Evolutionary conservation across 2,113 vertebrate species (phyloP).

Genomic region (Tragulus kanchil): DNA sequence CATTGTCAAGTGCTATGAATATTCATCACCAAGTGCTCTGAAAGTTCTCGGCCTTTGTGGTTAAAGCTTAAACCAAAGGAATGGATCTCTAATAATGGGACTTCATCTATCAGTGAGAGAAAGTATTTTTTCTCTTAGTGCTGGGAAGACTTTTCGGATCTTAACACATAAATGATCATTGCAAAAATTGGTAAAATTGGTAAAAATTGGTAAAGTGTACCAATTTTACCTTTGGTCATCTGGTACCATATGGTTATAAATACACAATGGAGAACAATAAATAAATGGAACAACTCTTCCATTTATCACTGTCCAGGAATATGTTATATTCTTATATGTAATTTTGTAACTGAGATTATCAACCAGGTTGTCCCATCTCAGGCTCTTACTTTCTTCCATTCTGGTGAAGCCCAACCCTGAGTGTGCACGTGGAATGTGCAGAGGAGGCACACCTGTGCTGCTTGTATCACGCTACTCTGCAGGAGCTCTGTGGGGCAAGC

Average conservation of each 20-base stretch:
- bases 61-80: conserved; percentile 21
- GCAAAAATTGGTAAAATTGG: no score
- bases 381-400: neutral
- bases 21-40: neutral
- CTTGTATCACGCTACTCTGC: neutral
- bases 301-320: conserved; percentile 31
- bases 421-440: neutral
- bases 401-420: neutral
- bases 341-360: neutral
- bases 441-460: neutral
- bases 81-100: conserved; percentile 3
- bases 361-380: neutral
- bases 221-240: neutral
- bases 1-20: conserved; percentile 14
- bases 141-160: neutral
- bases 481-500: neutral
- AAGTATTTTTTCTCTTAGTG: conserved; percentile 20
- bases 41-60: neutral
- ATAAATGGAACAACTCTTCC: neutral
- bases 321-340: neutral
- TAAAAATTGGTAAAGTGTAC: neutral
- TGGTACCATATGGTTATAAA: neutral
- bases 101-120: neutral
- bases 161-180: neutral
- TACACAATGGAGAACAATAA: neutral